Percentiles rank a stretch among this genome's conserved stretches.
Conservation (phyloP, 2,797 vertebrate genomes). For the Alauda arvensis region DNA sequence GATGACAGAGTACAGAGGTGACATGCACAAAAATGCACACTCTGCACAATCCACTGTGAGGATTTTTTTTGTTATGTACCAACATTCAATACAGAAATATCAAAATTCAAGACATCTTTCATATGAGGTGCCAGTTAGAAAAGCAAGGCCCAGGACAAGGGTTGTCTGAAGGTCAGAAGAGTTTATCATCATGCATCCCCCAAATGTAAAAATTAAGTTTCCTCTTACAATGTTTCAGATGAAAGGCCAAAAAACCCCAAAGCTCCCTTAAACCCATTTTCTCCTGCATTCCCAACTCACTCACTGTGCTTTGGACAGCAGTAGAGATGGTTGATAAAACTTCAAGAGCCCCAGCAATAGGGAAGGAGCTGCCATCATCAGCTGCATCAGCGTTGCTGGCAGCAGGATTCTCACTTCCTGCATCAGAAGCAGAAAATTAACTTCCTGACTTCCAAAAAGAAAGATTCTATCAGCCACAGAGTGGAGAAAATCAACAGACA, state of each 20-base stretch:
- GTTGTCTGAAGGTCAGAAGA: not conserved
- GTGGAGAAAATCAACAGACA: not conserved
- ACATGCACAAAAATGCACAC: not conserved
- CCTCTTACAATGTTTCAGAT: not conserved
- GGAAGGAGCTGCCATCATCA: slow-evolving; percentile 61
- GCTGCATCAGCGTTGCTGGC: slow-evolving; percentile 6
- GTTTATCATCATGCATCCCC: not conserved
- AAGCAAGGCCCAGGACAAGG: not conserved
- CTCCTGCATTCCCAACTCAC: slow-evolving; percentile 37
- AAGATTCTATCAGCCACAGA: not conserved
- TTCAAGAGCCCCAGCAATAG: slow-evolving; percentile 80
- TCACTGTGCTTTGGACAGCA: slow-evolving; percentile 93
- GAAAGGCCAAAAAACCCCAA: not conserved
- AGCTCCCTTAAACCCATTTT: not conserved
- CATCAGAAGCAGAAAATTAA: slow-evolving; percentile 33
- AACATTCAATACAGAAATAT: not conserved
- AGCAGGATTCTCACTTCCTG: slow-evolving; percentile 47
- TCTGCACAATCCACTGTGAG: not conserved
- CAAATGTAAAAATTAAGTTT: not conserved
- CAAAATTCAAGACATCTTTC: not conserved
- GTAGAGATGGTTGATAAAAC: slow-evolving; percentile 89
- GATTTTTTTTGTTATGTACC: not conserved
- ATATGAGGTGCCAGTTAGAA: not conserved
- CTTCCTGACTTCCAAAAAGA: not conserved
- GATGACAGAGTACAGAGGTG: not conserved